Evolutionary conservation across 2,888 invertebrate genomes (phyloP), one percentile per base, ranked within the genome.

Genomic region (Trachelus troglodyta): DNA sequence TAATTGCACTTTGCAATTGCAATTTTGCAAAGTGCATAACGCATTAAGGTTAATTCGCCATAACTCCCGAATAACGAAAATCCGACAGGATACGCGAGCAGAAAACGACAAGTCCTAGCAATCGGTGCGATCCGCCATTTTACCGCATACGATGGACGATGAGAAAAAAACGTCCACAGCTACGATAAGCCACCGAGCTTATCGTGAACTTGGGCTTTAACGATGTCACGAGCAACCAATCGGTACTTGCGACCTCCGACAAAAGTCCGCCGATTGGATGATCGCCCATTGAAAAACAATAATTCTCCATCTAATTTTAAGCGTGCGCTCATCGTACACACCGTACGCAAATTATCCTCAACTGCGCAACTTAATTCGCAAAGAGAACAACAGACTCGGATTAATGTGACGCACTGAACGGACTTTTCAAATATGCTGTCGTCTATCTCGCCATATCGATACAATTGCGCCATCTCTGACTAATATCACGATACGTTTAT

Each of bases 301-400:
- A 75, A 56, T 35, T 76, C 69, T 12, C 69, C 76, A 74, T 76
- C 81, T 85, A 82, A 83, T 85, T 83, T 84, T 84, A 85, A 84
- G 77, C 37, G 79, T 85, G 84, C 74, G 79, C 82, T 85, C 83
- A 81, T 82, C 68, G 40, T 34, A 71, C 33, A 34, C 71, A 71
- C 37, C n/a, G 74, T 33, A 35, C 74, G 56, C 56, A 34, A 74
- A 74, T 74, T 74, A 35, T 23, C 31, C 34, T 74, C 34, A 74
- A 74, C 37, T 74, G 74, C 74, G 74, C 74, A 37, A 71, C 71
- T 71, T 31, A 74, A 74, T 74, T 74, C n/a, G 15, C 74, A 34
- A 74, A 15, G n/a, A 23, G 74, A 35, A 37, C 74, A 34, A 74
- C 35, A 74, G n/a, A 74, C n/a, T 35, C 35, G 71, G 12, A 33